These are phyloP conservation scores for Ferrisia virgata DNA, from an alignment of 2,888 invertebrate genomes.

Conservation along the genomic window DNA sequence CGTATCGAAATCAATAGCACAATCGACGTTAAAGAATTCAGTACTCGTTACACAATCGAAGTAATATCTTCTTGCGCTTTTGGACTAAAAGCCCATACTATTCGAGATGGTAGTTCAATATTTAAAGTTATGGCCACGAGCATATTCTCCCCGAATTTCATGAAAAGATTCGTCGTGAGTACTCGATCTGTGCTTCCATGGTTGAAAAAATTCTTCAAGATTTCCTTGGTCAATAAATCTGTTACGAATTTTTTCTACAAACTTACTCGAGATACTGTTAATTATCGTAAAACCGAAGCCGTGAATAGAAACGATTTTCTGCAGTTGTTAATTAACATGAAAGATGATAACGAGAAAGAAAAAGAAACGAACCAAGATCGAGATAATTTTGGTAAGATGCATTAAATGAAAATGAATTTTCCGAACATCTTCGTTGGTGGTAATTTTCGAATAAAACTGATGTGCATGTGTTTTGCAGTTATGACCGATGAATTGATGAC, in stretches of 20 bases:
- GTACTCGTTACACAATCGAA: constrained; percentile 56
- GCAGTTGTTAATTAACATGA: constrained; percentile 44
- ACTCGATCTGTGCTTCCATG: constrained; percentile 48
- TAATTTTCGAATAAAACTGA: too few relatives aligned
- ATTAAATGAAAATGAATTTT: neutral
- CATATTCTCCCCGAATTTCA: constrained; percentile 53
- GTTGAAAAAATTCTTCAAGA: constrained; percentile 48
- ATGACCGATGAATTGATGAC: constrained; percentile 58
- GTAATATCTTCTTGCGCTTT: constrained; percentile 57
- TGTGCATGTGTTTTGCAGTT: constrained; percentile 47
- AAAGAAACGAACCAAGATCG: neutral
- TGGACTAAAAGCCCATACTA: constrained; percentile 56
- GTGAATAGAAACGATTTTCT: constrained; percentile 51
- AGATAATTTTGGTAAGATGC: neutral
- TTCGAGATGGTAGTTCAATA: constrained; percentile 53
- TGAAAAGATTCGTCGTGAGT: constrained; percentile 49
- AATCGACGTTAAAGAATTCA: constrained; percentile 54
- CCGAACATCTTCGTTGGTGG: neutral
- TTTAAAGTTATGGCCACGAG: constrained; percentile 53
- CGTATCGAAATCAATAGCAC: neutral
- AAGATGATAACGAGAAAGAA: neutral
- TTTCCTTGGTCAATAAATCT: constrained; percentile 48
- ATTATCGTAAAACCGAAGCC: constrained; percentile 49
- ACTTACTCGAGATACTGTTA: constrained; percentile 50
- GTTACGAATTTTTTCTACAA: constrained; percentile 50